A percentile compares a stretch with the other conserved stretches of the same genome.
These are phyloP conservation scores for Leucopsar rothschildi DNA, from an alignment of 2,113 vertebrate species.

Conservation along the genomic window DNA sequence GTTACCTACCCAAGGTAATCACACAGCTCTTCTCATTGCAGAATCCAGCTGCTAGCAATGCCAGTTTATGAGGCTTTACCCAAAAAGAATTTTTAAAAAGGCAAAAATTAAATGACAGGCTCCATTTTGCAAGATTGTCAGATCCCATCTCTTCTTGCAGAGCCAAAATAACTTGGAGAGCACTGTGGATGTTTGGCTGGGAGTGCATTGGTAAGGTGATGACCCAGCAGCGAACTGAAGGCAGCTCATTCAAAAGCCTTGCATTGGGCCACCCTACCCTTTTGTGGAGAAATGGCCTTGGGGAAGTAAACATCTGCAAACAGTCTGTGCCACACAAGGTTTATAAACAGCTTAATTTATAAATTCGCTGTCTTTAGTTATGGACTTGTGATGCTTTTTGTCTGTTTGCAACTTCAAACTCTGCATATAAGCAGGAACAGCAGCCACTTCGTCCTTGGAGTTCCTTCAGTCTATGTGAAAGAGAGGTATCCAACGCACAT, in stretches of 20 bases:
- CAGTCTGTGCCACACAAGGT: neutral
- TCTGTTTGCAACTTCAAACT: neutral
- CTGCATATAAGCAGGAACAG: neutral
- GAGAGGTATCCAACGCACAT: neutral
- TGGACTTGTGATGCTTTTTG: neutral
- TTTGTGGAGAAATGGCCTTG: neutral
- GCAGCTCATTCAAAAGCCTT: neutral
- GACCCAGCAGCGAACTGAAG: neutral
- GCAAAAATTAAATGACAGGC: neutral
- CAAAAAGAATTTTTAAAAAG: neutral
- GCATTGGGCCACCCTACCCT: neutral
- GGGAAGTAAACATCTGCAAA: neutral
- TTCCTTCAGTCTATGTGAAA: neutral
- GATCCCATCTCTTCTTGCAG: neutral
- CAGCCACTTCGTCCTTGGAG: neutral
- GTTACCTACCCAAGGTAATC: conserved; percentile 52
- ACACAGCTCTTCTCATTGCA: neutral
- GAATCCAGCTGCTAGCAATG: neutral
- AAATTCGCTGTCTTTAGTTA: neutral
- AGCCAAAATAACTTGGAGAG: conserved; percentile 8
- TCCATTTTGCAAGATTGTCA: neutral
- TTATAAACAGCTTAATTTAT: neutral
- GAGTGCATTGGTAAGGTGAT: neutral
- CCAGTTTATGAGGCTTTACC: neutral
- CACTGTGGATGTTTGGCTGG: neutral